Evolutionary conservation across 2,888 invertebrate species (phyloP).

Genomic region (Spilarctia lutea): DNA sequence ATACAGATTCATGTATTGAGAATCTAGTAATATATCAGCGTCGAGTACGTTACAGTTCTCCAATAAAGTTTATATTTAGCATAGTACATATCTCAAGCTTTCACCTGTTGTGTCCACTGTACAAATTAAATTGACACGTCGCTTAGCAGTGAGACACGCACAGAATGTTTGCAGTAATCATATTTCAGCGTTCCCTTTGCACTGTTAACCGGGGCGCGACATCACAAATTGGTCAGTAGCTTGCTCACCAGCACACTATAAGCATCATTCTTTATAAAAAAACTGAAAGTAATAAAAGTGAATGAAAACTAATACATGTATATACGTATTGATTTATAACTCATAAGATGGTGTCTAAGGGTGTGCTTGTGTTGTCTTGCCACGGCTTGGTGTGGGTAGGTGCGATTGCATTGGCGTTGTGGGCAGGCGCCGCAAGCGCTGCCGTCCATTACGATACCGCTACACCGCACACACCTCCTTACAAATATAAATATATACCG

Average conservation of each 20-base stretch:
- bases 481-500: slow-evolving; percentile 78
- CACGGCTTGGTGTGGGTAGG: slow-evolving; percentile 71
- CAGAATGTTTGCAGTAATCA: slow-evolving; percentile 77
- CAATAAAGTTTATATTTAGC: slow-evolving; percentile 34
- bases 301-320: slow-evolving; percentile 22
- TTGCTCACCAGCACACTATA: slow-evolving; percentile 61
- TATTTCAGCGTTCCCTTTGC: slow-evolving; percentile 73
- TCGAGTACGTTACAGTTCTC: background rate
- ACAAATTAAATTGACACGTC: slow-evolving; percentile 80
- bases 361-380: slow-evolving; percentile 65
- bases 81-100: slow-evolving; percentile 47
- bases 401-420: slow-evolving; percentile 67
- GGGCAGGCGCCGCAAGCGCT: slow-evolving; percentile 74
- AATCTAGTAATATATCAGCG: background rate
- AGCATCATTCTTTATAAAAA: slow-evolving; percentile 52
- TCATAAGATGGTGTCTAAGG: slow-evolving; percentile 65
- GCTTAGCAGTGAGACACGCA: slow-evolving; percentile 64
- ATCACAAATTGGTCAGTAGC: slow-evolving; percentile 69
- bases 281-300: slow-evolving; percentile 34
- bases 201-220: slow-evolving; percentile 73
- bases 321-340: slow-evolving; percentile 18
- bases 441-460: slow-evolving; percentile 75
- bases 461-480: slow-evolving; percentile 76
- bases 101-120: slow-evolving; percentile 60
- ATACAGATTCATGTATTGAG: background rate